These are phyloP conservation scores for Manduca sexta DNA, from an alignment of 1,140 invertebrate species.

Conservation along the genomic window DNA sequence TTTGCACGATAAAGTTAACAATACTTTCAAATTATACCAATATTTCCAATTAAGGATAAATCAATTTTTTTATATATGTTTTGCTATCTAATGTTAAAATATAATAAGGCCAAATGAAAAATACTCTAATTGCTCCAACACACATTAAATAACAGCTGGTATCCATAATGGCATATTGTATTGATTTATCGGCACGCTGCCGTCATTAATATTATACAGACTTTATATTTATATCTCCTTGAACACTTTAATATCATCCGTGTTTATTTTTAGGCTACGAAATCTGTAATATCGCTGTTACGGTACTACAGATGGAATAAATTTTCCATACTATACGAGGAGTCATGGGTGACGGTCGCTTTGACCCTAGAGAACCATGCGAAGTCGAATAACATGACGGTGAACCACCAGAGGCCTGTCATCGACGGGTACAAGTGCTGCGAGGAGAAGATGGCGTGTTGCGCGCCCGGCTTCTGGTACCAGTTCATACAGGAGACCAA, in stretches of 20 bases:
- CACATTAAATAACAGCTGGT: too few relatives aligned
- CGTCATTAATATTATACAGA: too few relatives aligned
- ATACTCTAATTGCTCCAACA: too few relatives aligned
- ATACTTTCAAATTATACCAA: too few relatives aligned
- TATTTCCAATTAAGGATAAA: too few relatives aligned
- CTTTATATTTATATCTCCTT: conserved; percentile 1
- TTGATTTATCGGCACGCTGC: too few relatives aligned
- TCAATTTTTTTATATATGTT: too few relatives aligned
- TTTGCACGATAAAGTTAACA: too few relatives aligned
- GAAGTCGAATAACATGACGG: conserved; percentile 82
- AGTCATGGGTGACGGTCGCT: conserved; percentile 85
- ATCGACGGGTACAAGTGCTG: conserved; percentile 84
- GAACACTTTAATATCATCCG: not conserved
- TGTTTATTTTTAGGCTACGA: conserved; percentile 82
- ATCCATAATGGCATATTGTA: too few relatives aligned
- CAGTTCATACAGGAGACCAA: conserved; percentile 91
- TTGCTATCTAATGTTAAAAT: too few relatives aligned
- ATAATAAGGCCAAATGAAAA: too few relatives aligned
- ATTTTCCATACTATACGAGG: conserved; percentile 94
- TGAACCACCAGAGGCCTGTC: conserved; percentile 82
- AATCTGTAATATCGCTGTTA: conserved; percentile 92
- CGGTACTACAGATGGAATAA: conserved; percentile 94
- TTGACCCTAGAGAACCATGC: conserved; percentile 83
- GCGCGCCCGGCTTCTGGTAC: conserved; percentile 85
- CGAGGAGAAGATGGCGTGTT: conserved; percentile 80